Conservation (phyloP, 2,888 invertebrate species). For the Meteorus colon region DNA sequence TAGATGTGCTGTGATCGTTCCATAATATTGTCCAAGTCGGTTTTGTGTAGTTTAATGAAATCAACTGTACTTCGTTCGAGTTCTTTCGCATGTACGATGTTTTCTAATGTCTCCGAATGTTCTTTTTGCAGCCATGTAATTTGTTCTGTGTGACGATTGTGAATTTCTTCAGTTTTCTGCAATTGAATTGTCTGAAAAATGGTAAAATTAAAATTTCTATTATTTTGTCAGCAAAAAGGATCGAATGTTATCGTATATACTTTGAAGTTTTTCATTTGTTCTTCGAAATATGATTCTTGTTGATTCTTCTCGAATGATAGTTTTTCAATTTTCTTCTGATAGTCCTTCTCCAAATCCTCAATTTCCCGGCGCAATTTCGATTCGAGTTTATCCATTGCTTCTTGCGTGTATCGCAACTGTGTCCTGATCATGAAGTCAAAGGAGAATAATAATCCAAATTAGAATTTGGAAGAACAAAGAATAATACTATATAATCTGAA, state of each 20-base stretch:
- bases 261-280: constrained; percentile 62
- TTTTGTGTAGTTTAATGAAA: constrained; percentile 58
- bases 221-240: neutral
- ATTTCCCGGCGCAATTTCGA: constrained; percentile 60
- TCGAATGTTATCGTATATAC: constrained; percentile 47
- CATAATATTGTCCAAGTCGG: constrained; percentile 62
- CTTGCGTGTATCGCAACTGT: constrained; percentile 61
- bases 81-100: constrained; percentile 64
- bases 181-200: neutral
- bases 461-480: neutral
- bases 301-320: constrained; percentile 59
- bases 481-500: neutral
- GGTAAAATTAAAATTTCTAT: constrained; percentile 10
- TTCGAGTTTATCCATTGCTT: constrained; percentile 61
- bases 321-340: constrained; percentile 62
- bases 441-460: constrained; percentile 1
- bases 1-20: constrained; percentile 61
- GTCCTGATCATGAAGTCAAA: constrained; percentile 53
- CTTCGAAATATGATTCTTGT: constrained; percentile 57
- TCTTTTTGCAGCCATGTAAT: constrained; percentile 63
- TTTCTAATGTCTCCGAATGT: constrained; percentile 63
- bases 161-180: constrained; percentile 58
- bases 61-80: constrained; percentile 62
- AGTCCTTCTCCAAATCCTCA: constrained; percentile 62
- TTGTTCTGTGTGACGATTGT: constrained; percentile 60